These are phyloP conservation scores for Morphnarchus princeps DNA, from an alignment of 2,113 vertebrate species.

Conservation along the genomic window DNA sequence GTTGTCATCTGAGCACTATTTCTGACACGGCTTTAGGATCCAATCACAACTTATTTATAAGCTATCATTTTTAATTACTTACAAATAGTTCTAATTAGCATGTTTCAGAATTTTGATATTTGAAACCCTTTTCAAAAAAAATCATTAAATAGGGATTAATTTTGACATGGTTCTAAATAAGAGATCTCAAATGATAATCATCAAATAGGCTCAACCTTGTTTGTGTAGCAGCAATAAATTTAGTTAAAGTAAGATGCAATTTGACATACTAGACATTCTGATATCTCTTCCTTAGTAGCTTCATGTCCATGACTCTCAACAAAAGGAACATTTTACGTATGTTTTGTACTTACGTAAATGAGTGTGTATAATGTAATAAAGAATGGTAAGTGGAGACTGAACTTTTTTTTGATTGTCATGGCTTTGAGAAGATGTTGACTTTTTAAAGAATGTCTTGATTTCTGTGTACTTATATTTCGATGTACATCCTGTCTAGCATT, in stretches of 20 bases:
- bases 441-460: not conserved
- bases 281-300: not conserved
- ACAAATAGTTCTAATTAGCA: not conserved
- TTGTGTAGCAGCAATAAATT: not conserved
- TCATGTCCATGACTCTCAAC: not conserved
- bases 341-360: not conserved
- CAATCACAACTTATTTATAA: conserved; percentile 17
- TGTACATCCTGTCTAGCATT: not conserved
- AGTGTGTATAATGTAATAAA: not conserved
- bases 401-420: not conserved
- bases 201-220: not conserved
- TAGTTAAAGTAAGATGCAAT: not conserved
- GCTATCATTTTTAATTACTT: conserved; percentile 33
- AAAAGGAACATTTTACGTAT: not conserved
- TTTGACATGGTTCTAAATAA: not conserved
- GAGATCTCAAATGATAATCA: not conserved
- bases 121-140: not conserved
- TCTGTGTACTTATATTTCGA: not conserved
- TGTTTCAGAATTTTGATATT: conserved; percentile 8
- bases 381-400: not conserved
- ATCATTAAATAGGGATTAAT: conserved; percentile 1
- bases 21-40: conserved; percentile 20
- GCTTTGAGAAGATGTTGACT: not conserved
- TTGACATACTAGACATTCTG: not conserved
- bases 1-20: not conserved